phyloP scores from a whole-genome alignment of 2,113 vertebrate genomes.

The Cinclus mexicanus region DNA sequence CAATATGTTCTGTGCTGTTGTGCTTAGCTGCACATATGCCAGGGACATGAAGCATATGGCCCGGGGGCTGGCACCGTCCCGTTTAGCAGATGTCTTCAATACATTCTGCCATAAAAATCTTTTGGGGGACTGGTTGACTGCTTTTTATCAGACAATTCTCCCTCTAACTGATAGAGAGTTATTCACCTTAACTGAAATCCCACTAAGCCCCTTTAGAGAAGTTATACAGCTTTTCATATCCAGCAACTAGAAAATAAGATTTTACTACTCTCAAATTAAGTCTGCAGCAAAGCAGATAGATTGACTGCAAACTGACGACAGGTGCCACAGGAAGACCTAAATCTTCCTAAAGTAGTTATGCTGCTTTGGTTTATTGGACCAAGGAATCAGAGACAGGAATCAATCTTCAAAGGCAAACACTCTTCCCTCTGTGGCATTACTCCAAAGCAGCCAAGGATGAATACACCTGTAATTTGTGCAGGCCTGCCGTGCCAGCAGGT shows the following conservation, averaged over 20 bases:
- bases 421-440: not conserved
- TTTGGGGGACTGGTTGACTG: slow-evolving; percentile 61
- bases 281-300: not conserved
- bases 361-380: not conserved
- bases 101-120: slow-evolving; percentile 67
- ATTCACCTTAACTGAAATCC: slow-evolving; percentile 64
- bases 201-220: slow-evolving; percentile 29
- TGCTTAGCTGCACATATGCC: slow-evolving; percentile 61
- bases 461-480: not conserved
- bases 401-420: not conserved
- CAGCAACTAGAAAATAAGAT: not conserved
- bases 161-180: slow-evolving; percentile 51
- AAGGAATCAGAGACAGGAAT: not conserved
- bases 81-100: slow-evolving; percentile 73
- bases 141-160: slow-evolving; percentile 68
- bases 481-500: not conserved
- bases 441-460: not conserved
- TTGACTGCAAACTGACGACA: not conserved
- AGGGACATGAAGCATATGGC: slow-evolving; percentile 71
- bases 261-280: not conserved
- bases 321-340: not conserved
- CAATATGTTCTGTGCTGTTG: slow-evolving; percentile 68
- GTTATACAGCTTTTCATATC: slow-evolving; percentile 4
- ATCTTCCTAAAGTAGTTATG: not conserved
- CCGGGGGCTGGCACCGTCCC: slow-evolving; percentile 65